Evolutionary conservation across 2,113 vertebrate genomes (phyloP).

Genomic region (Elaphurus davidianus): DNA sequence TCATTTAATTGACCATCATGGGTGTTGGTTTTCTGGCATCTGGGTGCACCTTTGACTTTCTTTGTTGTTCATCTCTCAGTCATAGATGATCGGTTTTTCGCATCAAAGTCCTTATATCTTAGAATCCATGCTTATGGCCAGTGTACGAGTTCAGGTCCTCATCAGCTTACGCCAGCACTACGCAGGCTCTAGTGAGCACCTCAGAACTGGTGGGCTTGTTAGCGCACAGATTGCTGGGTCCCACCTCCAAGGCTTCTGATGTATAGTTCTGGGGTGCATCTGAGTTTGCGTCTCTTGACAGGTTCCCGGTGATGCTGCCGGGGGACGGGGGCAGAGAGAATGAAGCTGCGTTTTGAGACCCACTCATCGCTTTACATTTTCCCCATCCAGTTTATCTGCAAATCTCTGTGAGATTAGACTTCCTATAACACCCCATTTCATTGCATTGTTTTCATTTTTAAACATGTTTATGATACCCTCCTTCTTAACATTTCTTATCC

Average conservation of each 20-base stretch:
- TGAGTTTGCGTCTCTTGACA: background rate
- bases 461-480: background rate
- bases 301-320: background rate
- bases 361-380: background rate
- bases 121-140: background rate
- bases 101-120: background rate
- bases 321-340: background rate
- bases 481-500: background rate
- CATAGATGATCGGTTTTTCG: background rate
- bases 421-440: background rate
- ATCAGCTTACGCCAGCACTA: background rate
- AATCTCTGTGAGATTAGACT: background rate
- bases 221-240: background rate
- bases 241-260: background rate
- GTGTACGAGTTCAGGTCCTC: background rate
- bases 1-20: constrained; percentile 39
- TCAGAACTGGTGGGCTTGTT: background rate
- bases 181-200: background rate
- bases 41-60: background rate
- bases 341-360: background rate
- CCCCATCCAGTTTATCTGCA: background rate
- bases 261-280: background rate
- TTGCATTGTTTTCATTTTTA: background rate
- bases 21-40: constrained; percentile 6
- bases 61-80: background rate